phyloP scores from a whole-genome alignment of 2,888 invertebrate species.

The Drosophila cognata region DNA sequence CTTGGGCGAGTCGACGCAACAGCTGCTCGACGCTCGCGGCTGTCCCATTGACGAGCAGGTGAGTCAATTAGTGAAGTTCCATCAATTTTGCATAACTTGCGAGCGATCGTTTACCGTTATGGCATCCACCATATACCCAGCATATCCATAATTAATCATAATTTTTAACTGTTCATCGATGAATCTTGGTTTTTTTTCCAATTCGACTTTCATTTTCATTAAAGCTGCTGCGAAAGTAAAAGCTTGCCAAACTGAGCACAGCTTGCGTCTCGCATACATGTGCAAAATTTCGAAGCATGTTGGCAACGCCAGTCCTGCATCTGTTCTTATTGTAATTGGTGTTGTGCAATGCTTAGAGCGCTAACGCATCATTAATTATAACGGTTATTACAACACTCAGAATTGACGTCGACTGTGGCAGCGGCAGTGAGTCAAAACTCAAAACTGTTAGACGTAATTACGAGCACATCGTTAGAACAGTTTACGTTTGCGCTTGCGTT shows the following conservation, averaged over 20 bases:
- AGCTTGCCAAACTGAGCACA: background rate
- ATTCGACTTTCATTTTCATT: constrained; percentile 49
- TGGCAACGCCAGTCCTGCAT: constrained; percentile 26
- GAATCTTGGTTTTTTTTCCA: constrained; percentile 1
- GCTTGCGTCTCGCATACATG: background rate
- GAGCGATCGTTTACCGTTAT: constrained; percentile 31
- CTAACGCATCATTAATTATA: constrained; percentile 72
- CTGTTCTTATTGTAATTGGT: constrained; percentile 20
- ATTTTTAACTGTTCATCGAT: constrained; percentile 13
- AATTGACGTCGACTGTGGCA: constrained; percentile 18
- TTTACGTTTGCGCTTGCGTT: constrained; percentile 48
- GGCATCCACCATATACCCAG: constrained; percentile 5
- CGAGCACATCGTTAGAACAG: constrained; percentile 75
- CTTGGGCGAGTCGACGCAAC: constrained; percentile 90
- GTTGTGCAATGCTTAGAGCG: constrained; percentile 44
- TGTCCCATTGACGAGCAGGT: constrained; percentile 90
- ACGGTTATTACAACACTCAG: constrained; percentile 73
- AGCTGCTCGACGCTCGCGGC: constrained; percentile 90
- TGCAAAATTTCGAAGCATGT: constrained; percentile 21
- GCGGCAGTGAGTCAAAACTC: constrained; percentile 33
- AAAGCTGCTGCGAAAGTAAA: constrained; percentile 42
- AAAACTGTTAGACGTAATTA: constrained; percentile 74
- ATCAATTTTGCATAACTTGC: constrained; percentile 49
- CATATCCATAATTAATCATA: constrained; percentile 42
- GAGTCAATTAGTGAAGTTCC: constrained; percentile 39